A percentile compares a stretch with the other conserved stretches of the same genome.
These are phyloP conservation scores for Callimico goeldii DNA, from an alignment of 2,797 vertebrate species.

Conservation along the genomic window DNA sequence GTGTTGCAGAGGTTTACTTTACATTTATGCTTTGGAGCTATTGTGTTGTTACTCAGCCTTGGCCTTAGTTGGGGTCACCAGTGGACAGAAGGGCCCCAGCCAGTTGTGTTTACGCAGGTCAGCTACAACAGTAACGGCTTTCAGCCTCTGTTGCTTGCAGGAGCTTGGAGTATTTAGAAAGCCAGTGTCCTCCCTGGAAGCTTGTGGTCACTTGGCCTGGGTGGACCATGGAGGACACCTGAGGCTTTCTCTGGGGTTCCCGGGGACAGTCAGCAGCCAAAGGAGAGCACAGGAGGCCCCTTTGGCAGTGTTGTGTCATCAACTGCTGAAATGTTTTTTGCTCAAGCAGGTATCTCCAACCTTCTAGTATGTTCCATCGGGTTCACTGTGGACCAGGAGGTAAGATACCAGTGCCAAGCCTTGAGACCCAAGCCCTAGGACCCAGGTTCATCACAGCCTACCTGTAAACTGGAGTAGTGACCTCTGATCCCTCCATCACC, in stretches of 20 bases:
- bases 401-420: neutral
- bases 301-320: neutral
- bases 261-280: rapidly evolving
- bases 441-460: neutral
- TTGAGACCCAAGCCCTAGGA: neutral
- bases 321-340: neutral
- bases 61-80: neutral
- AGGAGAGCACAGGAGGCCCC: neutral
- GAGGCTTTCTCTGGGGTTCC: neutral
- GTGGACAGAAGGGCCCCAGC: neutral
- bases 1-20: neutral
- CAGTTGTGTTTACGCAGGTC: neutral
- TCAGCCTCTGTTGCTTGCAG: neutral
- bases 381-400: neutral
- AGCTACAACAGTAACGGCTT: neutral
- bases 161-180: neutral
- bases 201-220: neutral
- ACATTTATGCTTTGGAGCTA: neutral
- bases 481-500: neutral
- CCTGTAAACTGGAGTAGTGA: neutral
- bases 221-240: neutral
- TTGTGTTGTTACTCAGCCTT: neutral
- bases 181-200: neutral
- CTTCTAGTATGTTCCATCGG: neutral
- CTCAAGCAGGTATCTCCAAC: neutral